Evolutionary conservation across 1,140 invertebrate species (phyloP), one percentile per base, ranked within the genome.

Genomic region (Rhagoletis pomonella): DNA sequence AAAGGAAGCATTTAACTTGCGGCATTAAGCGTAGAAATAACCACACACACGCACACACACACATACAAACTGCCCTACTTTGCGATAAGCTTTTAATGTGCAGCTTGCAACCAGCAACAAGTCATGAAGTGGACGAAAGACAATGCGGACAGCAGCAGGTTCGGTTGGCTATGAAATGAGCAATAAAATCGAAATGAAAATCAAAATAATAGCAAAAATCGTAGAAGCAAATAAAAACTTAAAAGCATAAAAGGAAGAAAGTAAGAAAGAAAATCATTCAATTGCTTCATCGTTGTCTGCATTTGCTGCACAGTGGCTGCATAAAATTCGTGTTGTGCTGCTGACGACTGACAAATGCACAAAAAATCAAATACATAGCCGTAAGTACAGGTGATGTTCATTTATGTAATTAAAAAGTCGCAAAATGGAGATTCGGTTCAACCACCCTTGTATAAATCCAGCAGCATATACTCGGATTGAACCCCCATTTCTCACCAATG

Each of bases 201-300:
- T 81, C 5, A 19, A 64, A 67, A 81, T 55, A 29, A 81, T 17
- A 81, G 14, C 14, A 69, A 62, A 19, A 42, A 19, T 29, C 29
- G 29, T 44, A 29, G 55, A 55, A 81, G 42, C 44, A 55, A 73
- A 73, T 9, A 29, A 5, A 58, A 3, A 47, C 3, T 42, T 47
- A 81, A 19, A 50, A 19, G 44, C 4, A 29, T n/a, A n/a, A 73
- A 47, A n/a, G 3, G 47, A 81, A n/a, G n/a, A n/a, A n/a, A n/a
- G n/a, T n/a, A n/a, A n/a, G n/a, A 81, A 81, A 14, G n/a, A 77
- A 77, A 77, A 77, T 77, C 4, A 77, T 77, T 77, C 17, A 77
- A 50, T 50, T 77, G 44, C 69, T 50, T 4, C 44, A 50, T 77
- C 42, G 17, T 77, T 50, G 69, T 77, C 47, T 50, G 69, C n/a